Percentiles rank a stretch among this genome's conserved stretches.
These are phyloP conservation scores for Lichenostomus cassidix DNA, from an alignment of 2,113 vertebrate species.

Conservation along the genomic window DNA sequence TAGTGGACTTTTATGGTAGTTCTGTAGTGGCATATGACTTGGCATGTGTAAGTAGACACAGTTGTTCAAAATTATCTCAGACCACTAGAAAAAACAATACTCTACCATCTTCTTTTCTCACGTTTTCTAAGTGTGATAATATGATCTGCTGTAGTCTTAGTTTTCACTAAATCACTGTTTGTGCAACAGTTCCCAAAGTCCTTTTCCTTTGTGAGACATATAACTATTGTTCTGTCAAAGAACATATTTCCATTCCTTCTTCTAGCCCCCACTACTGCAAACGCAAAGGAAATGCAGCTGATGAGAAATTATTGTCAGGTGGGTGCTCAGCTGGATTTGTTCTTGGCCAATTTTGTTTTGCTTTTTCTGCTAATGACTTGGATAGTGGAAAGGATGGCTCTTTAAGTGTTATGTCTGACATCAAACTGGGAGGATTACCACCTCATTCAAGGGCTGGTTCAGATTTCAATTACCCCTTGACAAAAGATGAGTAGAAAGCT, in stretches of 20 bases:
- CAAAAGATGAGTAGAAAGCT: background rate
- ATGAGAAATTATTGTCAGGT: background rate
- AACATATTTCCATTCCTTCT: background rate
- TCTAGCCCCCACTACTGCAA: background rate
- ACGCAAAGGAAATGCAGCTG: background rate
- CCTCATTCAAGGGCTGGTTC: background rate
- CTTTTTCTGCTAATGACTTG: background rate
- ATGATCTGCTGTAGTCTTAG: background rate
- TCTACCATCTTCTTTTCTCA: background rate
- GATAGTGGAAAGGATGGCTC: background rate
- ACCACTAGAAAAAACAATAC: background rate
- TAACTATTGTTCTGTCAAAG: background rate
- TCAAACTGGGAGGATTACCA: background rate
- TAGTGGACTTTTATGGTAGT: background rate
- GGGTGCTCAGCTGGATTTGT: background rate
- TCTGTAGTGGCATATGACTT: background rate
- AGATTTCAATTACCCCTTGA: background rate
- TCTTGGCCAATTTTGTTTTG: background rate
- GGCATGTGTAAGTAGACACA: rapidly evolving
- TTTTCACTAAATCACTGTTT: background rate
- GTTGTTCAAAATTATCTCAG: background rate
- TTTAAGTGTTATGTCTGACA: background rate
- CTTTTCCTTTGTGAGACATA: background rate
- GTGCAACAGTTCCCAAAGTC: background rate
- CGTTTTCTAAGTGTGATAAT: background rate